A percentile compares a stretch with the other conserved stretches of the same genome.
Evolutionary conservation across 2,113 vertebrate genomes (phyloP).

Genomic region (Hyperoodon ampullatus): DNA sequence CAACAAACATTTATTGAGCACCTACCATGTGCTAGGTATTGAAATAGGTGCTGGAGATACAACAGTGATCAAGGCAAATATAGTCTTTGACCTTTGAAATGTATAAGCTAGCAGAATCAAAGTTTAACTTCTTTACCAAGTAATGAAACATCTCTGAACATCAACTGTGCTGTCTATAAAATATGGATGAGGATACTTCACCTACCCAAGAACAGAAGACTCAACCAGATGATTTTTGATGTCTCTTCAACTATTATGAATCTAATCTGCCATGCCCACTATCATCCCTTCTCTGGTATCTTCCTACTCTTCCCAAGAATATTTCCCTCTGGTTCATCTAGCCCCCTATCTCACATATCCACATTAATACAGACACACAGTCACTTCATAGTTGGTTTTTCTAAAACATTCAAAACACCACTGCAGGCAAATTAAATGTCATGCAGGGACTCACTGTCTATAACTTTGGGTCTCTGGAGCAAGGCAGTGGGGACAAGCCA

Average conservation of each 20-base stretch:
- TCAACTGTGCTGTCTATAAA: background rate
- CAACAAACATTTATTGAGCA: slow-evolving; percentile 16
- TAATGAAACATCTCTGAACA: background rate
- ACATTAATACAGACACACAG: background rate
- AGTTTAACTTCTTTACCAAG: slow-evolving; percentile 3
- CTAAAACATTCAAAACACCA: slow-evolving; percentile 19
- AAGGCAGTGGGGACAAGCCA: background rate
- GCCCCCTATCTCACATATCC: background rate
- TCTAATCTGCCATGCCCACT: background rate
- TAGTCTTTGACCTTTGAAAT: background rate
- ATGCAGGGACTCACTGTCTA: background rate
- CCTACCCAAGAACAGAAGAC: background rate
- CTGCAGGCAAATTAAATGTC: background rate
- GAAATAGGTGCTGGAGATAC: background rate
- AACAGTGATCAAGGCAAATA: background rate
- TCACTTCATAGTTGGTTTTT: background rate
- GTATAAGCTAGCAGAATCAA: background rate
- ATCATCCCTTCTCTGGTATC: background rate
- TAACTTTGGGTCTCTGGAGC: background rate
- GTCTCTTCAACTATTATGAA: background rate
- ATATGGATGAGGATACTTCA: background rate
- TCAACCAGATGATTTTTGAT: background rate
- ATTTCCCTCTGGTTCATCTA: background rate
- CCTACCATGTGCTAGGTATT: background rate
- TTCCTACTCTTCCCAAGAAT: background rate